Evolutionary conservation across 2,888 invertebrate genomes (phyloP).

Genomic region (Metalampra italica): DNA sequence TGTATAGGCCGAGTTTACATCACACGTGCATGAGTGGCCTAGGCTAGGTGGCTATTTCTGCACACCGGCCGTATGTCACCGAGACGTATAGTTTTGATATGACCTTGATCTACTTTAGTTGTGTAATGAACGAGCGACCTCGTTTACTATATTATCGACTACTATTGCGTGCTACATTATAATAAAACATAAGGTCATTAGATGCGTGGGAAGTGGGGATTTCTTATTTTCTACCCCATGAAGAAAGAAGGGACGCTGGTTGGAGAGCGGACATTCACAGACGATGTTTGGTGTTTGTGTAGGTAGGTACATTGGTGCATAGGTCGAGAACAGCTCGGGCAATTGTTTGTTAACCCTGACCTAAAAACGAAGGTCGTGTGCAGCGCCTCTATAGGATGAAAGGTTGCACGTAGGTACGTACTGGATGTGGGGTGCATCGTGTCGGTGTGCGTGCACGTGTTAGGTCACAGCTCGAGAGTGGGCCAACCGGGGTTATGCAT

Average conservation of each 20-base stretch:
- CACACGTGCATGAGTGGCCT: constrained; percentile 26
- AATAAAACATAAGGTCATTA: constrained; percentile 47
- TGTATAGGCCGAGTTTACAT: constrained; percentile 65
- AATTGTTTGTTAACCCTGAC: background rate
- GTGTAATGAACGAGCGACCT: constrained; percentile 73
- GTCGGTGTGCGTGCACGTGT: no score
- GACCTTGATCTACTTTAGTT: constrained; percentile 76
- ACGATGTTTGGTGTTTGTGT: no score
- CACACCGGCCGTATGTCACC: constrained; percentile 58
- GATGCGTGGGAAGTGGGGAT: constrained; percentile 25
- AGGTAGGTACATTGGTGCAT: no score
- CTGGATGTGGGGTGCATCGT: no score
- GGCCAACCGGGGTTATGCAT: no score
- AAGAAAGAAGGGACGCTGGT: no score
- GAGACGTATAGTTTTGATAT: constrained; percentile 68
- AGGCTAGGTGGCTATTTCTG: constrained; percentile 55
- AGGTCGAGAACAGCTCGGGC: background rate
- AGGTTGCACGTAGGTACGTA: no score
- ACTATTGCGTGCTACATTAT: constrained; percentile 60
- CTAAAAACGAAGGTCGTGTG: no score
- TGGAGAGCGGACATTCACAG: no score
- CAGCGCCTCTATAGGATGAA: no score
- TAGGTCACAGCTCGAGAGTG: no score
- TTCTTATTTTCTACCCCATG: constrained; percentile 14
- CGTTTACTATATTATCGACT: constrained; percentile 72